Evolutionary conservation across 2,113 vertebrate genomes (phyloP), one percentile per base, ranked within the genome.

Genomic region (Anas platyrhynchos): DNA sequence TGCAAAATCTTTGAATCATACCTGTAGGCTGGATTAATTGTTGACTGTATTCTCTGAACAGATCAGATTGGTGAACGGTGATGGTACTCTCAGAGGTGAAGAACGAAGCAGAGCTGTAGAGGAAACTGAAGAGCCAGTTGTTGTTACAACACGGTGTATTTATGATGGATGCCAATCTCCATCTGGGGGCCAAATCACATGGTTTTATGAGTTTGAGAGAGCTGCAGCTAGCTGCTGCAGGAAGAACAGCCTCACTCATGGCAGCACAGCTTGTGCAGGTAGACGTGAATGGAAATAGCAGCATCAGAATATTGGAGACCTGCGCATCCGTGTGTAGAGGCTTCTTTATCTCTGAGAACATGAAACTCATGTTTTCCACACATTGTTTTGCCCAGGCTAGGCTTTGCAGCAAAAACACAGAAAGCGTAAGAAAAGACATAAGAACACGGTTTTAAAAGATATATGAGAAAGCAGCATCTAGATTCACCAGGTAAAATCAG

Each of bases 81-180:
- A 13, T 16, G 50, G 14, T 29, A 15, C 26, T 52, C 4, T 59
- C 34, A 26, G 43, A 88, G 2, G 6, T 34, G 31, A 82, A 79
- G 80, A 17, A 13, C 22, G 15, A 73, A 93, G 89, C 52, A 55
- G 27, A 74, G 58, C 85, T 97, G 88, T 88, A 94, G 89, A 96
- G 89, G 77, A 95, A 77, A 50, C n/a, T 85, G 79, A 89, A 92
- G 94, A 73, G 52, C 89, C 96, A 82, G 66, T 96, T 97, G 66
- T 90, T 93, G 54, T 82, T 43, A 52, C 1, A 6, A 29, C 18
- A n/a, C 63, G 67, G 6, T 56, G 16, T 77, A 38, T 79, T 88
- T 80, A 17, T 80, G 54, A 65, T 43, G 78, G 82, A 63, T 69
- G 31, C 18, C 77, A 69, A 1, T 7, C 27, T 36, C n/a, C 55